Percentiles rank a stretch among this genome's conserved stretches.
Conservation (phyloP, 2,113 vertebrate species). For the Entomyzon cyanotis region DNA sequence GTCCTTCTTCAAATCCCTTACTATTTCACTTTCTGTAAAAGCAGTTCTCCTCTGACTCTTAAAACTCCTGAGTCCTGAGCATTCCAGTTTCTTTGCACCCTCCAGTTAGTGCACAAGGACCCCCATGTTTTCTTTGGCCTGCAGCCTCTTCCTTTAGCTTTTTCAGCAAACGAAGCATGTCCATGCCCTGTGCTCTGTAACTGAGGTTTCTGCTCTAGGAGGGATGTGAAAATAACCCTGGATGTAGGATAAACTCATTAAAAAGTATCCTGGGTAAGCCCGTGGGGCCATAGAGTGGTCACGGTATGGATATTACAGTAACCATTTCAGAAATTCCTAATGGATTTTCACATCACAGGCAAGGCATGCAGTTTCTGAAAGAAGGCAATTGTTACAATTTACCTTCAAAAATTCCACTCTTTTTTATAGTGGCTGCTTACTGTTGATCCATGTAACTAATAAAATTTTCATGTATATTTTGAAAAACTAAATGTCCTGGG, state of each 20-base stretch:
- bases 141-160: not conserved
- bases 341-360: not conserved
- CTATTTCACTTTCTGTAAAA: not conserved
- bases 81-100: not conserved
- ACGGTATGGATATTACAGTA: not conserved
- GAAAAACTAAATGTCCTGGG: not conserved
- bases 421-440: not conserved
- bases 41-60: not conserved
- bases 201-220: not conserved
- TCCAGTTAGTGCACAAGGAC: not conserved
- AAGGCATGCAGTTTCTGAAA: not conserved
- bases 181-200: not conserved
- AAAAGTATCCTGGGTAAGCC: not conserved
- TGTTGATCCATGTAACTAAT: not conserved
- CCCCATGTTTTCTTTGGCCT: not conserved
- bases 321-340: not conserved
- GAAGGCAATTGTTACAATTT: not conserved
- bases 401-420: not conserved
- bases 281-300: not conserved
- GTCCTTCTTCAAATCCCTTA: not conserved
- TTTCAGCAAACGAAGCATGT: not conserved
- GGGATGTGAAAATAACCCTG: conserved; percentile 1
- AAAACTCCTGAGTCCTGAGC: not conserved
- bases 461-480: not conserved
- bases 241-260: not conserved